Conservation (phyloP, 1,140 invertebrate genomes). For the Calephelis virginiensis region DNA sequence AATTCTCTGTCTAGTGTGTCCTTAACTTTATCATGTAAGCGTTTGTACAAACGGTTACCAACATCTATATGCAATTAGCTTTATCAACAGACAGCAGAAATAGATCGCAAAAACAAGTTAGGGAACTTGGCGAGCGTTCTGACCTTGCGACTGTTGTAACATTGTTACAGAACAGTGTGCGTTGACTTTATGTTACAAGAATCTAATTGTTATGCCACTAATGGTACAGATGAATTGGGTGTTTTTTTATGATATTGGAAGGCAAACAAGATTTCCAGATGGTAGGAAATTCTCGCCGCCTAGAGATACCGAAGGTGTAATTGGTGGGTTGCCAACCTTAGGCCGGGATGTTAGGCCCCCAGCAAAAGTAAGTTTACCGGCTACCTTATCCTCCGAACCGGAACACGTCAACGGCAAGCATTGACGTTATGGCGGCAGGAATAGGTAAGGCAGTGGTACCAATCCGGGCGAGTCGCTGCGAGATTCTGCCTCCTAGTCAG, state of each 20-base stretch:
- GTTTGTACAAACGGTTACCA: constrained; percentile 10
- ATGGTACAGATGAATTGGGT: constrained; percentile 2
- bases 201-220: constrained; percentile 5
- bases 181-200: background rate
- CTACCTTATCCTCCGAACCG: too few relatives aligned
- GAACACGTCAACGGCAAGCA: too few relatives aligned
- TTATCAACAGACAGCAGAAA: constrained; percentile 15
- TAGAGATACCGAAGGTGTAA: too few relatives aligned
- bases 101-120: constrained; percentile 22
- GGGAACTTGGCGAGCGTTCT: constrained; percentile 32
- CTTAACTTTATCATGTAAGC: background rate
- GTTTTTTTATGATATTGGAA: constrained; percentile 13
- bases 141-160: constrained; percentile 30
- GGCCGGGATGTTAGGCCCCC: too few relatives aligned
- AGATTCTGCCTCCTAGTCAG: too few relatives aligned
- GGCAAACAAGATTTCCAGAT: too few relatives aligned
- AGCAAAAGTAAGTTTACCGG: too few relatives aligned
- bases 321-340: too few relatives aligned
- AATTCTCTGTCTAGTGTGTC: background rate
- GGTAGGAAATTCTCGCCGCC: too few relatives aligned
- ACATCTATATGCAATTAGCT: constrained; percentile 15
- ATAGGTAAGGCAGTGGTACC: too few relatives aligned
- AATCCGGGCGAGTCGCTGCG: too few relatives aligned
- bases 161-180: constrained; percentile 24
- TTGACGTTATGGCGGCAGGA: too few relatives aligned